These are phyloP conservation scores for Steatocranus sp. DNA, from an alignment of 2,797 vertebrate species.

Conservation along the genomic window DNA sequence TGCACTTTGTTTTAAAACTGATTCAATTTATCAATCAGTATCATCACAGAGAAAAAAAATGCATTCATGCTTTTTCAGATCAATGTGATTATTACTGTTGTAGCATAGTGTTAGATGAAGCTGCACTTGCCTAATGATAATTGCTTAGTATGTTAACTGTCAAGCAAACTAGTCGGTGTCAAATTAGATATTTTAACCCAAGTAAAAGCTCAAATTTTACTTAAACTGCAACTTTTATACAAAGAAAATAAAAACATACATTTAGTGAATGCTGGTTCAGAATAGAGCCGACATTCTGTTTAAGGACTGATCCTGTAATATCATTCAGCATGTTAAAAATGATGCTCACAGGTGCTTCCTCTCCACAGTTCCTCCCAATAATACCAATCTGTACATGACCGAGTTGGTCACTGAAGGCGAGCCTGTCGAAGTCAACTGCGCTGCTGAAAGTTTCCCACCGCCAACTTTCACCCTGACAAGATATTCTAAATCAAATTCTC, in stretches of 20 bases:
- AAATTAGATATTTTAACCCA: neutral
- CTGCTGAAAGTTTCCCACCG: slow-evolving; percentile 29
- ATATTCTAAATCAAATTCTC: neutral
- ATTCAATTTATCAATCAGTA: neutral
- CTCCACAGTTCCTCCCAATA: slow-evolving; percentile 51
- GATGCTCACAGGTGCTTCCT: neutral
- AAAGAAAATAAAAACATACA: neutral
- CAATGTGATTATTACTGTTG: neutral
- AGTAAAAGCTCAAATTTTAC: neutral
- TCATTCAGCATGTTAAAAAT: neutral
- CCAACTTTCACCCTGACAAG: neutral
- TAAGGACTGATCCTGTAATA: neutral
- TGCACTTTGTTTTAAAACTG: neutral
- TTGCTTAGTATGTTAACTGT: accelerated
- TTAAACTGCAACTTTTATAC: neutral
- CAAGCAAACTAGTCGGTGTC: accelerated
- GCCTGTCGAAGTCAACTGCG: slow-evolving; percentile 5
- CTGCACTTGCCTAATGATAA: neutral
- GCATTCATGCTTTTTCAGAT: neutral
- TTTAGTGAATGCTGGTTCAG: neutral
- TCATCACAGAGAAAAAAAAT: neutral
- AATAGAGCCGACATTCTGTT: neutral
- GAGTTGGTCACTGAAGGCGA: slow-evolving; percentile 5
- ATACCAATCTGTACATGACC: neutral
- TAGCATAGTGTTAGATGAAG: neutral